These are phyloP conservation scores for Sitophilus oryzae DNA, from an alignment of 1,140 invertebrate genomes.

Conservation along the genomic window DNA sequence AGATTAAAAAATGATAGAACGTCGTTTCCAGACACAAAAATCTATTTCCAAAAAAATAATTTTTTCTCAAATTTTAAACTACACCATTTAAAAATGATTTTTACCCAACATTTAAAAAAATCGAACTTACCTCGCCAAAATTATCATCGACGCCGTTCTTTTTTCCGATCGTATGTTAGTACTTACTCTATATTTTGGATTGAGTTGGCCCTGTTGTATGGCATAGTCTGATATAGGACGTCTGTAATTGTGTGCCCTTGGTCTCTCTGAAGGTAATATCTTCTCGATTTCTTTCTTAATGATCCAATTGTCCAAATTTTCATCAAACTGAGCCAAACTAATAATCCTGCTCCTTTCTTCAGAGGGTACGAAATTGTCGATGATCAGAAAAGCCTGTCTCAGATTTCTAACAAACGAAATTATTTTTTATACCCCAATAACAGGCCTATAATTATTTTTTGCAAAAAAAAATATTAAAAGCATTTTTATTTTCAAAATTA, in stretches of 20 bases:
- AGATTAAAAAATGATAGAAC: too few species aligned
- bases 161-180: not conserved
- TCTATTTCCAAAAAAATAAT: too few species aligned
- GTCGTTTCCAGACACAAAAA: too few species aligned
- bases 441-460: too few species aligned
- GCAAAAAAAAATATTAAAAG: too few species aligned
- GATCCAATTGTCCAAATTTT: conserved; percentile 81
- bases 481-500: too few species aligned
- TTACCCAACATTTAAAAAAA: too few species aligned
- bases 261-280: conserved; percentile 34
- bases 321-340: conserved; percentile 74
- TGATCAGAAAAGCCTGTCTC: conserved; percentile 79
- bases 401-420: conserved; percentile 49
- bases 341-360: conserved; percentile 84
- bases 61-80: too few species aligned
- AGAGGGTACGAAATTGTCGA: conserved; percentile 94
- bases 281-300: conserved; percentile 37
- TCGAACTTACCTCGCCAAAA: too few species aligned
- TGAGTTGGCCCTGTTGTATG: conserved; percentile 47
- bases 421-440: not conserved
- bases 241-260: conserved; percentile 40
- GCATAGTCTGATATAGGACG: conserved; percentile 71
- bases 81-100: too few species aligned
- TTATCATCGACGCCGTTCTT: too few species aligned
- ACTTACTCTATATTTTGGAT: conserved; percentile 36